phyloP scores from a whole-genome alignment of 2,888 invertebrate species.

The Euplagia quadripunctaria region DNA sequence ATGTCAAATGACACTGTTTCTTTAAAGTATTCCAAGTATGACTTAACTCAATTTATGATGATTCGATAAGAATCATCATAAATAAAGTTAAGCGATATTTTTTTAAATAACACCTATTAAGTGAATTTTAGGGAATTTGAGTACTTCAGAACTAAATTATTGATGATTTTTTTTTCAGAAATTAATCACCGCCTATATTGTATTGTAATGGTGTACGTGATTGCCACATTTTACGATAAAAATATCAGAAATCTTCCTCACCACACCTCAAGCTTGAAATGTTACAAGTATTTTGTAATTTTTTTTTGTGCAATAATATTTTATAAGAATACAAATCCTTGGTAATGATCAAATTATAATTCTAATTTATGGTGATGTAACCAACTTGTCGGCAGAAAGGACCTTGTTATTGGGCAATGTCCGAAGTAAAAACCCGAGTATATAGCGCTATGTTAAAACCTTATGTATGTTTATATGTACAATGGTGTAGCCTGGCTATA shows the following conservation, averaged over 20 bases:
- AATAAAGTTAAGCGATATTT: not conserved
- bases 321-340: constrained; percentile 25
- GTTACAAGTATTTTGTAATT: not conserved
- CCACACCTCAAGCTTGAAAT: not conserved
- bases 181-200: not conserved
- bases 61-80: not conserved
- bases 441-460: not conserved
- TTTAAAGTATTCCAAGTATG: constrained; percentile 16
- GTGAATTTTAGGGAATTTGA: not conserved
- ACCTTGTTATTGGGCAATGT: not conserved
- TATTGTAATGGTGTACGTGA: not conserved
- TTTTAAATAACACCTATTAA: not conserved
- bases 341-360: constrained; percentile 8
- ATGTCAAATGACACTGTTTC: constrained; percentile 40
- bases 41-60: not conserved
- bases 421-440: not conserved
- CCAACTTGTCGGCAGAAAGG: not conserved
- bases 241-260: not conserved
- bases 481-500: constrained; percentile 10
- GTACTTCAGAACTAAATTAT: not conserved
- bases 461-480: not conserved
- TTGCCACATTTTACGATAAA: not conserved
- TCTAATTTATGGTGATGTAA: constrained; percentile 3
- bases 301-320: not conserved
- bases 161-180: too few relatives aligned